A percentile compares a stretch with the other conserved stretches of the same genome.
Conservation (phyloP, 2,888 invertebrate species). For the Nebria salina region DNA sequence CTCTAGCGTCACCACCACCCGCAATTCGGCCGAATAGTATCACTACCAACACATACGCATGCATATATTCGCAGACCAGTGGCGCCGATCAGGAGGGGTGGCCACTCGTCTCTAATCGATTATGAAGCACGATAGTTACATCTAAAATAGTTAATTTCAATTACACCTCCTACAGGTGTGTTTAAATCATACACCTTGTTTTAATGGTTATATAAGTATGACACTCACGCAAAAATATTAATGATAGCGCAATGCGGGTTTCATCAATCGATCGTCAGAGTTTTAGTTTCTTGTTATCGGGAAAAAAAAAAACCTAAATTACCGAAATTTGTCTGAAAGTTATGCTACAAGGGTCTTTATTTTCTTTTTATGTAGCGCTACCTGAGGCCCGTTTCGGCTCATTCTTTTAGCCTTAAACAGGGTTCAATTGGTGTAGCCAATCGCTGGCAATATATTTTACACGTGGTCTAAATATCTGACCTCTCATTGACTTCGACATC, state of each 20-base stretch:
- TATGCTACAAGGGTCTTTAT: not conserved
- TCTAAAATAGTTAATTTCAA: not conserved
- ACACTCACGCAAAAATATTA: not conserved
- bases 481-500: not conserved
- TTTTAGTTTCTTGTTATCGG: not conserved
- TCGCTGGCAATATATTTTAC: not conserved
- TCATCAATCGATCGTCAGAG: not conserved
- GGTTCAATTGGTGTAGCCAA: not conserved
- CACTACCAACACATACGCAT: not conserved
- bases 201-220: not conserved
- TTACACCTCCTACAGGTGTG: not conserved
- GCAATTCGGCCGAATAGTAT: not conserved
- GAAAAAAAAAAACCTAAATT: not conserved
- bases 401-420: not conserved
- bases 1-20: not conserved
- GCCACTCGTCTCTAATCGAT: not conserved
- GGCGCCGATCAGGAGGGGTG: not conserved
- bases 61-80: slow-evolving; percentile 1
- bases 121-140: not conserved
- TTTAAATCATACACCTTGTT: not conserved
- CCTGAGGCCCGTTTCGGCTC: not conserved
- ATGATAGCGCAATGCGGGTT: not conserved
- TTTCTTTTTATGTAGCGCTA: not conserved
- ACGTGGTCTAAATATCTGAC: not conserved
- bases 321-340: not conserved